Base-by-base conservation (phyloP, 2,113 vertebrate genomes). In the Echinops telfairi region DNA sequence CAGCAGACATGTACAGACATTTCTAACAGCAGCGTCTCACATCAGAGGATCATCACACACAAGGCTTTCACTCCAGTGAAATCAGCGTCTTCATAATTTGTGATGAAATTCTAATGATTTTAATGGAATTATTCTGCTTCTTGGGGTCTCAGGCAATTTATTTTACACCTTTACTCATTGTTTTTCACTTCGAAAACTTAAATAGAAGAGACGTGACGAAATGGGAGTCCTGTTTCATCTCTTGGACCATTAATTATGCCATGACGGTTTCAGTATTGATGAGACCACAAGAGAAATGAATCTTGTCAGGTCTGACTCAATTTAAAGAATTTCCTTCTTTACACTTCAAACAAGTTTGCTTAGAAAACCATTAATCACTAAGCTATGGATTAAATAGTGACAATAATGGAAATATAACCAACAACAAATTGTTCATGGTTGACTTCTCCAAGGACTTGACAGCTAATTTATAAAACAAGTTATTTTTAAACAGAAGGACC, bases 341-440 rank as follows among this genome's bases (percentile, higher is more conserved):
- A 77, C 90, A 80, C 94, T 95, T 97, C 96, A 97, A 96, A 95
- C 89, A 91, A 94, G 57, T 96, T 96, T 95, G 91, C 94, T 96
- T 96, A 88, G 89, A 9, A 95, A 73, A 86, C 95, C 97, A 97
- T 97, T 95, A 92, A 95, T 97, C 96, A 97, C 86, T 88, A 95
- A 97, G 86, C 36, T 95, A 94, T 97, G 94, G 97, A 96, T 96
- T 97, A 96, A 96, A 92, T 89, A 82, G 94, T 95, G 95, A 96
- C 95, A 95, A 97, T 97, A 97, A 97, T 97, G 95, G 88, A 97
- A 97, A 95, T 96, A 95, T 92, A 97, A 94, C 94, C 90, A 97
- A 91, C 94, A 96, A 95, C 93, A 95, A 98, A 91, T 97, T 96
- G 85, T 96, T 97, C 96, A 92, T 97, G 96, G 96, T 97, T 98